These are phyloP conservation scores for Cyaniris semiargus DNA, from an alignment of 2,888 invertebrate species.

Conservation along the genomic window DNA sequence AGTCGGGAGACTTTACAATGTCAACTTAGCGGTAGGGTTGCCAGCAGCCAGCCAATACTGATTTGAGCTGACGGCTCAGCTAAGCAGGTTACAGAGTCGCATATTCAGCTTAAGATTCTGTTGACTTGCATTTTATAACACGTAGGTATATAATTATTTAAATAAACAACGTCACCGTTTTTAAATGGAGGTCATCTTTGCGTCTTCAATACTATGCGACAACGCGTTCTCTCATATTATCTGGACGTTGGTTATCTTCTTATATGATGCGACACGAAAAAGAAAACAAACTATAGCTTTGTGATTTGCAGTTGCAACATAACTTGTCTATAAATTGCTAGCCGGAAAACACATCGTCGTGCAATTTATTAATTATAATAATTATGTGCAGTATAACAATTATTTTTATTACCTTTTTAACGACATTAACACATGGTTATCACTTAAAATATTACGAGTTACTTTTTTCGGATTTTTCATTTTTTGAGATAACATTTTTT, in stretches of 20 bases:
- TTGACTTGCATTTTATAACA: constrained; percentile 10
- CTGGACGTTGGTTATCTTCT: no score
- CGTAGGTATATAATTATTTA: not conserved
- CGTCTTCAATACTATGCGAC: not conserved
- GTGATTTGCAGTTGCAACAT: not conserved
- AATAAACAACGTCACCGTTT: not conserved
- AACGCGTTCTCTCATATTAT: no score
- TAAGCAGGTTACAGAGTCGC: not conserved
- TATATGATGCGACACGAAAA: not conserved
- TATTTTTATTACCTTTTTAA: not conserved
- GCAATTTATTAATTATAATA: not conserved
- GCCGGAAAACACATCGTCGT: not conserved
- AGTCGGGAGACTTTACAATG: no score
- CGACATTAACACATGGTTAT: not conserved
- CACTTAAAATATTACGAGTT: not conserved
- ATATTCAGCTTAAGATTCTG: not conserved
- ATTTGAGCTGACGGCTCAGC: not conserved
- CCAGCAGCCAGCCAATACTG: not conserved
- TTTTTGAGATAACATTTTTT: not conserved
- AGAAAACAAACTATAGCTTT: not conserved
- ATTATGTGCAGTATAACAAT: not conserved
- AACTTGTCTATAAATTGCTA: not conserved
- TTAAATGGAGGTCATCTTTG: not conserved
- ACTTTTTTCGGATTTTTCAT: not conserved
- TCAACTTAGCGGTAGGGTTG: no score